Base-by-base conservation (phyloP, 2,888 invertebrate species). In the Polietes domitor region DNA sequence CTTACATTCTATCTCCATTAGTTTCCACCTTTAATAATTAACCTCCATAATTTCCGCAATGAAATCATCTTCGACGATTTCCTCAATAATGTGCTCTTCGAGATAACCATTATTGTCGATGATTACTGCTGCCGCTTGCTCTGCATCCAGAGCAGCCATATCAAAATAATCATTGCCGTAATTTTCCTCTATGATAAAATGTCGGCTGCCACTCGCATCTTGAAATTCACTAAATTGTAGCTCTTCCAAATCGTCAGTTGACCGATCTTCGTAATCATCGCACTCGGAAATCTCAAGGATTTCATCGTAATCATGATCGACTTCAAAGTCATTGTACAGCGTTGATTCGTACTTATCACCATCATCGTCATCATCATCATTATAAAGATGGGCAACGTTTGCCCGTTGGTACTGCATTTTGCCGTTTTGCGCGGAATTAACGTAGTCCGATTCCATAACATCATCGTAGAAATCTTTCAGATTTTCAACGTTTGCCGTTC, bases 341-440 rank as follows among this genome's bases (percentile, higher is more conserved):
- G 9, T 15, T 70, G 43, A 72, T 63, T 19, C 12, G 47, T 71
- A 0, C 41, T 55, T 3, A 21, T 77, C 37, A 7, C 24, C 68
- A 32, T 68, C 43, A 32, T 76, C 63, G 32, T 78, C 79, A 17
- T 84, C 81, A 76, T 84, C 78, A 50, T 84, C 84, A 10, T 65
- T 12, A n/a, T 15, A 28, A 61, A 7, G n/a, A 32, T 12, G 58
- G 26, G 19, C 19, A 19, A 7, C 19, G n/a, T n/a, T 37, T 37
- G 6, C 21, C 21, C 21, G 61, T n/a, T 61, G 28, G 17, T 61
- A 61, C 28, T 32, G 3, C n/a, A 28, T 61, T 47, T n/a, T 47
- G 47, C 47, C 2, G n/a, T 47, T 47, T 47, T n/a, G 1, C 15
- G 12, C 58, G 17, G 26, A 28, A 5, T 58, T 3, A 2, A 37